Evolutionary conservation across 2,797 vertebrate species (phyloP).

Genomic region (Lateolabrax maculatus): DNA sequence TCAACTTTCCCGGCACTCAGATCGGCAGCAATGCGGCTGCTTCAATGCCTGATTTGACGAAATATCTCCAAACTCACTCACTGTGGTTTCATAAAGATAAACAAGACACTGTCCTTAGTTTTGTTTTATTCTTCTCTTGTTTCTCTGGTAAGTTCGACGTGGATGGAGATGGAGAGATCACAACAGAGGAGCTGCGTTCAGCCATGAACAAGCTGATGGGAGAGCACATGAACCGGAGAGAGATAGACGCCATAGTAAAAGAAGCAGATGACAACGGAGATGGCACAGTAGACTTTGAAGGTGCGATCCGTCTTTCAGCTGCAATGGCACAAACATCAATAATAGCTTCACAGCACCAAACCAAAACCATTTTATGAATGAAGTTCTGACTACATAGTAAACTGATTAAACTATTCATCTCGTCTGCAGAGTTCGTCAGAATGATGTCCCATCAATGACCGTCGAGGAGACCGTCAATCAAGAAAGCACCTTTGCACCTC

Average conservation of each 20-base stretch:
- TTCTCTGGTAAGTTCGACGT: slow-evolving; percentile 90
- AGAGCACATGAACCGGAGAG: slow-evolving; percentile 91
- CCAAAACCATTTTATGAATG: background rate
- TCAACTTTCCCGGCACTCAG: background rate
- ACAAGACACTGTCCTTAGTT: background rate
- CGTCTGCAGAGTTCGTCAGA: slow-evolving; percentile 84
- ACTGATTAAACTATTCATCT: slow-evolving; percentile 14
- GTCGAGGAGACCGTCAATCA: background rate
- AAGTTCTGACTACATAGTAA: background rate
- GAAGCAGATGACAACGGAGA: slow-evolving; percentile 97
- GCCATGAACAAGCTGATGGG: slow-evolving; percentile 97
- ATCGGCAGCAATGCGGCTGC: background rate
- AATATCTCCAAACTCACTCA: background rate
- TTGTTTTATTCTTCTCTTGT: background rate
- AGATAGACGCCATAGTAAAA: slow-evolving; percentile 94
- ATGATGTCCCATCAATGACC: slow-evolving; percentile 87
- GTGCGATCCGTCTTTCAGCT: slow-evolving; percentile 74
- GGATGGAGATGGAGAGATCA: slow-evolving; percentile 98
- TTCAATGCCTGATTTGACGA: background rate
- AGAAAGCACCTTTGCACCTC: slow-evolving; percentile 23
- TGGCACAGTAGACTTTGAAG: slow-evolving; percentile 98
- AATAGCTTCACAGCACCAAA: background rate
- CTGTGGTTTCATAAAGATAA: background rate
- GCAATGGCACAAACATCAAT: background rate
- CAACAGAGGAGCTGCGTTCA: slow-evolving; percentile 92